phyloP scores from a whole-genome alignment of 1,140 invertebrate species.

The Battus philenor region DNA sequence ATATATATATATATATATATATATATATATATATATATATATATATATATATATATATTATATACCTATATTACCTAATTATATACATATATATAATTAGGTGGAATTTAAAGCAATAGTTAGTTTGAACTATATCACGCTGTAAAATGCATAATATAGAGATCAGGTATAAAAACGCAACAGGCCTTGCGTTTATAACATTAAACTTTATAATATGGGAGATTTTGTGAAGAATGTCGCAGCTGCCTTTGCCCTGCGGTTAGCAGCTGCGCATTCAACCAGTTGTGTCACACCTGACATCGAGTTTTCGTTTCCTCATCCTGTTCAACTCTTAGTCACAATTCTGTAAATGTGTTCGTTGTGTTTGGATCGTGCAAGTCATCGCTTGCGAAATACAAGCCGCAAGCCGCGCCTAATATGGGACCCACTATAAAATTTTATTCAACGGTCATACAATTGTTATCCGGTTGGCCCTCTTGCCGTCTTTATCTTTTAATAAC shows the following conservation, averaged over 20 bases:
- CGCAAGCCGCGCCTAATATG: constrained; percentile 10
- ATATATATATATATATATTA: too few relatives aligned
- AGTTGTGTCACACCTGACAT: constrained; percentile 6
- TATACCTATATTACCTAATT: too few relatives aligned
- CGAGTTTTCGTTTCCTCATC: neutral
- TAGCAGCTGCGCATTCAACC: constrained; percentile 4
- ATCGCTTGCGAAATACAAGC: constrained; percentile 1
- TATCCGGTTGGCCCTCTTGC: neutral
- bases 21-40: too few relatives aligned
- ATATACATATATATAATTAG: too few relatives aligned
- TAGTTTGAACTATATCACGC: too few relatives aligned
- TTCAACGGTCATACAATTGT: constrained; percentile 11
- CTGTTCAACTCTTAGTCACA: neutral
- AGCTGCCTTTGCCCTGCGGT: neutral
- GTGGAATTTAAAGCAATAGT: too few relatives aligned
- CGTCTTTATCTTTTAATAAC: constrained; percentile 1
- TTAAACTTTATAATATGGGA: too few relatives aligned
- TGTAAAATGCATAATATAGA: too few relatives aligned
- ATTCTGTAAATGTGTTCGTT: neutral
- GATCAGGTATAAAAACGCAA: too few relatives aligned
- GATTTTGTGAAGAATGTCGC: constrained; percentile 1
- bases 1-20: too few relatives aligned
- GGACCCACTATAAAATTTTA: constrained; percentile 5
- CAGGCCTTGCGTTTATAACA: too few relatives aligned
- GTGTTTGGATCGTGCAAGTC: neutral